phyloP scores from a whole-genome alignment of 2,888 invertebrate genomes.

The Axea sp. region DNA sequence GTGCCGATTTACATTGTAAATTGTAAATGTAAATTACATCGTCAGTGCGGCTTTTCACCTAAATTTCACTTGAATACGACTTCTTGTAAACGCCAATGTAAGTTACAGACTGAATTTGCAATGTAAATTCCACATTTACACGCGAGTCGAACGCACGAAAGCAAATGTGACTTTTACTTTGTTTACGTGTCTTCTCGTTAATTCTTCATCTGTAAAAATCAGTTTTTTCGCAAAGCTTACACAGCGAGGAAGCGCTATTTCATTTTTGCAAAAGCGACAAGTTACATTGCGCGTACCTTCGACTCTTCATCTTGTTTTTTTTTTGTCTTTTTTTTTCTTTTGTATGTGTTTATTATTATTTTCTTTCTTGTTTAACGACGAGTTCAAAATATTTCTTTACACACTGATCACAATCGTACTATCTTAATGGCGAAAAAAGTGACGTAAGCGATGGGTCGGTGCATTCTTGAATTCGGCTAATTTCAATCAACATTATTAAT shows the following conservation, averaged over 20 bases:
- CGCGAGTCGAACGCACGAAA: slow-evolving; percentile 63
- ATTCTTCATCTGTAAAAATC: slow-evolving; percentile 45
- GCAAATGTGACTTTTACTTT: slow-evolving; percentile 63
- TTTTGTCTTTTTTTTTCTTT: slow-evolving; percentile 15
- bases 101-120: slow-evolving; percentile 61
- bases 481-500: slow-evolving; percentile 41
- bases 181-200: slow-evolving; percentile 17
- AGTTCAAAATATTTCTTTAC: slow-evolving; percentile 63
- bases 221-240: slow-evolving; percentile 58
- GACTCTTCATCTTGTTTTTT: slow-evolving; percentile 50
- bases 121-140: slow-evolving; percentile 64
- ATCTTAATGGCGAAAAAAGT: slow-evolving; percentile 61
- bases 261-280: slow-evolving; percentile 59
- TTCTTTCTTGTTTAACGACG: slow-evolving; percentile 56
- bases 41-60: slow-evolving; percentile 49
- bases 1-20: slow-evolving; percentile 62
- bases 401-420: slow-evolving; percentile 63
- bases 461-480: slow-evolving; percentile 46
- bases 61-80: slow-evolving; percentile 48
- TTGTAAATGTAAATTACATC: slow-evolving; percentile 61
- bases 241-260: slow-evolving; percentile 61
- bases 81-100: slow-evolving; percentile 52
- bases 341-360: slow-evolving; percentile 41
- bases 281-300: slow-evolving; percentile 64
- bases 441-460: slow-evolving; percentile 62